Base-by-base conservation (phyloP, 2,797 vertebrate species). In the Girardinus metallicus region DNA sequence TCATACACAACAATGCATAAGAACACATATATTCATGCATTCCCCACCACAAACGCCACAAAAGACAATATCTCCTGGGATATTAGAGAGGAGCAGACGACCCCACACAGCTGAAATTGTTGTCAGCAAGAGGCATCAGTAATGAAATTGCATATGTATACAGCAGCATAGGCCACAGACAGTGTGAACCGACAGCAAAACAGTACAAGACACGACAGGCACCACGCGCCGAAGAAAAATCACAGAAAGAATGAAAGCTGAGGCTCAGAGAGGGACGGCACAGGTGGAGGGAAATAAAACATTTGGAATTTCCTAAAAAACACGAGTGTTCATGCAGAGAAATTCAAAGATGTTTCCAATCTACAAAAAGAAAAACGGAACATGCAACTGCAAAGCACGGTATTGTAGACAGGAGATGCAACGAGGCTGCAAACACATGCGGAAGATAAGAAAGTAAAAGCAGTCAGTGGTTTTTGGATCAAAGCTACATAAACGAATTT, bases 131-230 rank as follows among this genome's bases (percentile, higher is more conserved):
- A 89, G 90, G 84, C 84, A 86, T 83, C 85, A 31, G 89, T 93
- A 92, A 93, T 93, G 91, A 93, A 93, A 93, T 85, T 91, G 85
- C 83, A 91, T 91, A 91, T 94, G 89, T 90, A 91, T 88, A 89
- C 82, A 85, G 88, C 78, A 84, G 83, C 86, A 83, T 26, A 88
- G 88, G 85, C 91, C 90, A 86, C 81, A 84, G 87, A 74, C 84
- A 46, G 86, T 78, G 90, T 91, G 85, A 88, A 83, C 85, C 78
- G 81, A 91, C 86, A 87, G 84, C 74, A 76, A 70, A 86, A 75
- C 81, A 79, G 85, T 76, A 86, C 84, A 88, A 88, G 57, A 47
- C 76, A 70, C 84, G 87, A 87, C 89, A 89, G 85, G 80, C 84
- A 44, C 70, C 77, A 73, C 78, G 76, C 26, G 2, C 77, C 73